Evolutionary conservation across 2,888 invertebrate species (phyloP).

Genomic region (Cancer borealis): DNA sequence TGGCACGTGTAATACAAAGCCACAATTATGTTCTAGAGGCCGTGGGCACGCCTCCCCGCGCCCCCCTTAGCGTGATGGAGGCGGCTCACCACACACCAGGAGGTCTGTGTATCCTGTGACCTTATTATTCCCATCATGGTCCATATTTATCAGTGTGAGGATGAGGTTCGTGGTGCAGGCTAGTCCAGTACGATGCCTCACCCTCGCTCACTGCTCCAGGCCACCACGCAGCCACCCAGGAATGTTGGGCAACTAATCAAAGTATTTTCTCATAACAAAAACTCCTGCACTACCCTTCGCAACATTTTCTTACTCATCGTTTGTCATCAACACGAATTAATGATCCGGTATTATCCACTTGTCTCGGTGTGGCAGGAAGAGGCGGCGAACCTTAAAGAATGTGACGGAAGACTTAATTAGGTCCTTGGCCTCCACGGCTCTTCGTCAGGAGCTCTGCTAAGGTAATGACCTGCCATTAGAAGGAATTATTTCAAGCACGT

Average conservation of each 20-base stretch:
- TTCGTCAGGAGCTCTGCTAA: background rate
- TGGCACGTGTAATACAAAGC: background rate
- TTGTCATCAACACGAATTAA: background rate
- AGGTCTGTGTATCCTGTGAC: background rate
- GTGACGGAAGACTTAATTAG: background rate
- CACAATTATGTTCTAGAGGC: background rate
- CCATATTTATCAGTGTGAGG: background rate
- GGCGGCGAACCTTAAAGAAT: slow-evolving; percentile 3
- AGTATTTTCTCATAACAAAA: background rate
- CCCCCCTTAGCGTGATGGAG: background rate
- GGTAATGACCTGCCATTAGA: background rate
- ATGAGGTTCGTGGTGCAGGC: background rate
- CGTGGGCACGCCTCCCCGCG: background rate
- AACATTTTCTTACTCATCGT: slow-evolving; percentile 6
- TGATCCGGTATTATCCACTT: background rate
- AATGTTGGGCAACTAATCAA: background rate
- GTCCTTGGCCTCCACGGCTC: background rate
- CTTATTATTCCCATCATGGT: background rate
- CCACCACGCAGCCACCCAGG: background rate
- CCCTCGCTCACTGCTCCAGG: background rate
- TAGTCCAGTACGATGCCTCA: background rate
- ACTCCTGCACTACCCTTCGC: background rate
- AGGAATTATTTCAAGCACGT: slow-evolving; percentile 10
- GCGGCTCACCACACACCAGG: background rate
- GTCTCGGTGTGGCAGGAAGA: background rate